Conservation (phyloP, 2,888 invertebrate genomes). For the Troides oblongomaculatus region DNA sequence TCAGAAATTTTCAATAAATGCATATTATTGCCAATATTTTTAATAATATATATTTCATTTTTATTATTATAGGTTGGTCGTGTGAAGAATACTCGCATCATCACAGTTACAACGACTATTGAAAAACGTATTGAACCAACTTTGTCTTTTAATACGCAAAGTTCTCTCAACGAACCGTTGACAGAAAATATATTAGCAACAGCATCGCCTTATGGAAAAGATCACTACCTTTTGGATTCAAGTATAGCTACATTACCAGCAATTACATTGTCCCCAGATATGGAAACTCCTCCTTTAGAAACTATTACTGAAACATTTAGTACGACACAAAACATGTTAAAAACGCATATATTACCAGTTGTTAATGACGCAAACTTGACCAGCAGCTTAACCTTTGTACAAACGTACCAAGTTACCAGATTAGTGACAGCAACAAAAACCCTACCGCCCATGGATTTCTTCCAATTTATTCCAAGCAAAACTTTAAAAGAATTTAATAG, state of each 20-base stretch:
- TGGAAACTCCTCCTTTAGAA: slow-evolving; percentile 92
- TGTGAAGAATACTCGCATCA: slow-evolving; percentile 91
- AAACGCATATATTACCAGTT: slow-evolving; percentile 93
- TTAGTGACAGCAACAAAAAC: slow-evolving; percentile 95
- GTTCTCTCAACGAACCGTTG: slow-evolving; percentile 86
- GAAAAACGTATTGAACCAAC: slow-evolving; percentile 87
- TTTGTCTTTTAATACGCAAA: slow-evolving; percentile 74
- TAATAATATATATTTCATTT: neutral
- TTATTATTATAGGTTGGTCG: slow-evolving; percentile 85
- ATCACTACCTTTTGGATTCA: slow-evolving; percentile 84
- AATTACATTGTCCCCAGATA: slow-evolving; percentile 86
- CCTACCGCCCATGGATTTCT: slow-evolving; percentile 91
- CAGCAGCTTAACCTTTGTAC: slow-evolving; percentile 89
- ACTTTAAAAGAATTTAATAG: slow-evolving; percentile 94
- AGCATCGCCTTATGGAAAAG: slow-evolving; percentile 86
- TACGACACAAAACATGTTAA: slow-evolving; percentile 92
- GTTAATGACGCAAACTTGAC: slow-evolving; percentile 87
- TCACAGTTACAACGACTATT: slow-evolving; percentile 92
- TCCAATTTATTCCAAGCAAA: slow-evolving; percentile 92
- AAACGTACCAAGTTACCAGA: slow-evolving; percentile 92
- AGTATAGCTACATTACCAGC: slow-evolving; percentile 91
- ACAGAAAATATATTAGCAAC: slow-evolving; percentile 93
- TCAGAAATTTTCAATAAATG: slow-evolving; percentile 2
- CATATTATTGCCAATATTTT: neutral
- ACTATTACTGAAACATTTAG: slow-evolving; percentile 95